A percentile compares a stretch with the other conserved stretches of the same genome.
Evolutionary conservation across 2,113 vertebrate species (phyloP).

Genomic region (Capricornis sumatraensis): DNA sequence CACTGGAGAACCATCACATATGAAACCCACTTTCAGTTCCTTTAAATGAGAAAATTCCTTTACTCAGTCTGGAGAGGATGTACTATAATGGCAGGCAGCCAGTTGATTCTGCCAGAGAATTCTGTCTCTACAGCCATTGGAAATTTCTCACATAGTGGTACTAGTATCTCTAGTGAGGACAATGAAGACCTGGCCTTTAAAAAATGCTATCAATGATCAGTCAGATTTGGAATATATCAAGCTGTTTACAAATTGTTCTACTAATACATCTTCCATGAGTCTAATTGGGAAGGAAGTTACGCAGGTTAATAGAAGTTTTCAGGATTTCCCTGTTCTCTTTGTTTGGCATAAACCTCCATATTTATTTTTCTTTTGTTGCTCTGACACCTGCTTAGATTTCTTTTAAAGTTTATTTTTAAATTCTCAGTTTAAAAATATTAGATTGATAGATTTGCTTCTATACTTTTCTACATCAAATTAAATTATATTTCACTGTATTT

Average conservation of each 20-base stretch:
- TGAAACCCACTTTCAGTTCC: neutral
- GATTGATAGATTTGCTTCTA: neutral
- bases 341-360: constrained; percentile 43
- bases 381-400: constrained; percentile 28
- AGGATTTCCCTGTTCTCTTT: constrained; percentile 65
- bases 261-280: constrained; percentile 49
- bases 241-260: constrained; percentile 60
- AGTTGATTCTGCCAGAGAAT: neutral
- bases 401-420: constrained; percentile 34
- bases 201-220: neutral
- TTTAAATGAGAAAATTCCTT: neutral
- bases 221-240: neutral
- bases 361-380: constrained; percentile 57
- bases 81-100: neutral
- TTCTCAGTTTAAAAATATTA: neutral
- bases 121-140: neutral
- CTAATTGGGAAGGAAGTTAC: constrained; percentile 59
- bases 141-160: neutral
- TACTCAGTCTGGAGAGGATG: neutral
- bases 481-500: neutral
- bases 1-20: neutral
- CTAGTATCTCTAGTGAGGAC: neutral
- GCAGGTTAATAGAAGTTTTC: constrained; percentile 29
- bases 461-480: neutral
- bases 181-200: neutral